phyloP scores from a whole-genome alignment of 2,888 invertebrate species.

The Patella depressa region DNA sequence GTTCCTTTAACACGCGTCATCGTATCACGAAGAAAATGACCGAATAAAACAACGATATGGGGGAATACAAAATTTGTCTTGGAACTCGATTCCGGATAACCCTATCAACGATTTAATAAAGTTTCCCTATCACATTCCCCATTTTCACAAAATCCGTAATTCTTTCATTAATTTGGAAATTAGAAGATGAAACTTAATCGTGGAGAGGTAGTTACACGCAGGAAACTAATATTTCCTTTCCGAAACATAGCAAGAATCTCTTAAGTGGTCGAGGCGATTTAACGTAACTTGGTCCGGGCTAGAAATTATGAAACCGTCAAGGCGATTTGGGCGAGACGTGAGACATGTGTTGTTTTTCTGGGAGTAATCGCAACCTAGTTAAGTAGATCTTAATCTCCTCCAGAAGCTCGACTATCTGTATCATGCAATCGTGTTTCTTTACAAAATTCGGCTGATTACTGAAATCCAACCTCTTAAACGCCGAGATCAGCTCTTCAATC shows the following conservation, averaged over 20 bases:
- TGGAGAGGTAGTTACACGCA: slow-evolving; percentile 16
- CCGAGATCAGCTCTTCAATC: neutral
- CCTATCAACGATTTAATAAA: slow-evolving; percentile 5
- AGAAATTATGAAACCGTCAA: slow-evolving; percentile 2
- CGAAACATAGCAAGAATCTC: neutral
- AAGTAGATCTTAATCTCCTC: slow-evolving; percentile 12
- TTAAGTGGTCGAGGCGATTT: slow-evolving; percentile 8
- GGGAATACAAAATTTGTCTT: neutral
- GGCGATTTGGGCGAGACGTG: neutral
- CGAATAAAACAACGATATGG: no score
- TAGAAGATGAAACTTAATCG: slow-evolving; percentile 29
- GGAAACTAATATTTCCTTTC: slow-evolving; percentile 25
- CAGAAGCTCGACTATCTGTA: neutral
- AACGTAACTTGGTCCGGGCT: neutral
- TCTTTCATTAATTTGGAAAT: slow-evolving; percentile 32
- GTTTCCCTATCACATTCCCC: slow-evolving; percentile 14
- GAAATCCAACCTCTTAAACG: neutral
- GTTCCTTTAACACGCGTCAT: neutral
- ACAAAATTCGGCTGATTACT: slow-evolving; percentile 6
- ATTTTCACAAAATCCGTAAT: slow-evolving; percentile 26
- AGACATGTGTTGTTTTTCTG: slow-evolving; percentile 11
- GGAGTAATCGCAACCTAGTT: slow-evolving; percentile 5
- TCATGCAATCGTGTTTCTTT: slow-evolving; percentile 7
- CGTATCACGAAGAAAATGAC: no score
- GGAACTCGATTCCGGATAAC: slow-evolving; percentile 9